phyloP scores from a whole-genome alignment of 2,888 invertebrate species.

The Idaea dimidiata region DNA sequence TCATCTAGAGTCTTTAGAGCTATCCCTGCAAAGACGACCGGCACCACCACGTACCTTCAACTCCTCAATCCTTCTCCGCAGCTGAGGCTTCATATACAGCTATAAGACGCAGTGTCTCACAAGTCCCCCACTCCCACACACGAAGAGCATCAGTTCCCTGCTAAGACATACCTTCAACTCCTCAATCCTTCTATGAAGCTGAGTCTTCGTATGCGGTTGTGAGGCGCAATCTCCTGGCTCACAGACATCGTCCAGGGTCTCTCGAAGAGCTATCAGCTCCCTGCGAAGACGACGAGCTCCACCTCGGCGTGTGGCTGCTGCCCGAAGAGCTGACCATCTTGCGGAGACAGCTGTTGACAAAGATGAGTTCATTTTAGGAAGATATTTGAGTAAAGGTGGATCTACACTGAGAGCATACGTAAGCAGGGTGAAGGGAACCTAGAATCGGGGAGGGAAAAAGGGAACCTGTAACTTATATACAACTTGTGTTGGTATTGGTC shows the following conservation, averaged over 20 bases:
- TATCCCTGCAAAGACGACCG: no score
- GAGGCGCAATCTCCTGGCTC: conserved; percentile 81
- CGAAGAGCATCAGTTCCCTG: no score
- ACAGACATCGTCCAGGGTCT: conserved; percentile 82
- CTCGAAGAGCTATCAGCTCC: conserved; percentile 81
- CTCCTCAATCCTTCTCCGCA: conserved; percentile 71
- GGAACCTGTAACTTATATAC: no score
- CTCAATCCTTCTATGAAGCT: conserved; percentile 69
- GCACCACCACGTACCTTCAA: no score
- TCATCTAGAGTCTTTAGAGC: no score
- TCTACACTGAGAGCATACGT: no score
- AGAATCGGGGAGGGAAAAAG: no score
- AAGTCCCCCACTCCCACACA: no score
- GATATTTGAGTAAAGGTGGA: not conserved
- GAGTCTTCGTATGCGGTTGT: conserved; percentile 76
- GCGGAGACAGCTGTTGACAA: conserved; percentile 65
- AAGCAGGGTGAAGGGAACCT: no score
- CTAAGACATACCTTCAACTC: conserved; percentile 59
- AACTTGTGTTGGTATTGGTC: no score
- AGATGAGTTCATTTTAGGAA: conserved; percentile 6
- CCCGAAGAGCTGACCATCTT: conserved; percentile 73
- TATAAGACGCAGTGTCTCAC: conserved; percentile 80
- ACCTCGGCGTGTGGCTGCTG: conserved; percentile 69
- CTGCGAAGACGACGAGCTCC: conserved; percentile 79
- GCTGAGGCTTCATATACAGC: conserved; percentile 73